Evolutionary conservation across 1,140 invertebrate species (phyloP), one percentile per base, ranked within the genome.

Genomic region (Drosophila bocqueti): DNA sequence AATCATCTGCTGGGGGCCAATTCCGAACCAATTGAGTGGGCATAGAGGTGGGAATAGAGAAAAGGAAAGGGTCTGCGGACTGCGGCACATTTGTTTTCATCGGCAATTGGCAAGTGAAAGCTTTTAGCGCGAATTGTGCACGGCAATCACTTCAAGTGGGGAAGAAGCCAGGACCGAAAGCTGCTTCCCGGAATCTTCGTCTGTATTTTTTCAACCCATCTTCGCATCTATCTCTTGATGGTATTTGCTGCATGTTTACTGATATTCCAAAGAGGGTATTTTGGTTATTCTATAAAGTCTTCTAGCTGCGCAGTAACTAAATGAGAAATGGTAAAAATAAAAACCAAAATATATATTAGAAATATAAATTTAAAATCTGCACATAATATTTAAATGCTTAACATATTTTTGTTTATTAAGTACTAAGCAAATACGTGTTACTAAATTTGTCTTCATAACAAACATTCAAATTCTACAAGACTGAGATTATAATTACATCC

Each of bases 41-140:
- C 64, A 77, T 29, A 43, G 40, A 18, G 50, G 24, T 55, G 62
- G 42, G 55, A 36, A 43, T 43, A 29, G 63, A 15, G 54, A 24
- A n/a, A 16, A 24, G 34, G 40, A 42, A 11, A 42, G 21, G 36
- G 40, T 40, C 61, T 55, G 24, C 69, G n/a, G 81, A 81, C 82
- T 77, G 82, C 77, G 68, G 52, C 69, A 60, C 84, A 89, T 89
- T 89, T 89, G 84, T 90, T 90, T 90, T 79, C 84, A 89, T 85
- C 84, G 78, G 66, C 81, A 76, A 85, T 85, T 90, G 84, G 75
- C 74, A 79, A 90, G 78, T 81, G 85, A 85, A 89, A 89, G 85
- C 84, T 89, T 89, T 89, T 89, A 90, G 75, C 78, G 74, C 66
- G 66, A 90, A 90, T 81, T 81, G 68, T 90, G 71, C 81, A 71